These are phyloP conservation scores for Drosophila sordidapex DNA, from an alignment of 2,888 invertebrate genomes.

Conservation along the genomic window DNA sequence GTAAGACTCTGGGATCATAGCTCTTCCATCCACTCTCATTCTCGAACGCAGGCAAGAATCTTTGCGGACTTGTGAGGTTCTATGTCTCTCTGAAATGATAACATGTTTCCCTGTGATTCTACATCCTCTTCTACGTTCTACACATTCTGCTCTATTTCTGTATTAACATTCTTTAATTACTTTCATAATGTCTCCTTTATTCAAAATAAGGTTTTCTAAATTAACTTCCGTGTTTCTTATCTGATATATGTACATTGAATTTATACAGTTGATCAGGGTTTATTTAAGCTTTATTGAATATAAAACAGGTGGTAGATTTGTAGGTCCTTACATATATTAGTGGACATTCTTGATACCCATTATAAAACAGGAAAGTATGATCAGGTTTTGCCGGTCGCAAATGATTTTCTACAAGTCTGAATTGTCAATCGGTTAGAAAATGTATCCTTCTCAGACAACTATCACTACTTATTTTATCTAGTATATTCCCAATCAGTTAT, in stretches of 20 bases:
- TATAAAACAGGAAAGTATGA: background rate
- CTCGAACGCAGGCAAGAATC: background rate
- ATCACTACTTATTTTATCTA: background rate
- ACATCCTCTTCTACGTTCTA: background rate
- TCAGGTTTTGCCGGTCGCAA: background rate
- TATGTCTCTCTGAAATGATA: background rate
- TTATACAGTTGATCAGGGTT: background rate
- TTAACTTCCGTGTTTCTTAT: background rate
- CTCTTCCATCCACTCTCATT: background rate
- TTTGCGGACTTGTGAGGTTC: background rate
- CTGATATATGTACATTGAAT: background rate
- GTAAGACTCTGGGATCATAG: background rate
- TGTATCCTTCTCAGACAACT: background rate
- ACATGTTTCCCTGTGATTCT: background rate
- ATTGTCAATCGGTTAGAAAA: background rate
- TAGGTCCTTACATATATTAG: background rate
- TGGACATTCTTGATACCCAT: background rate
- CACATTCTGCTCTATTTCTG: background rate
- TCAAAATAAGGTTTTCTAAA: background rate
- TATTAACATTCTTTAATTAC: fast-evolving
- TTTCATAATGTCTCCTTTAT: background rate
- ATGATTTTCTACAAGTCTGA: background rate
- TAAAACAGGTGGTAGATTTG: fast-evolving
- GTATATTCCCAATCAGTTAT: too few relatives aligned
- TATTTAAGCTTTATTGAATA: background rate